Conservation (phyloP, 2,113 vertebrate species). For the Corythornis vintsioides region DNA sequence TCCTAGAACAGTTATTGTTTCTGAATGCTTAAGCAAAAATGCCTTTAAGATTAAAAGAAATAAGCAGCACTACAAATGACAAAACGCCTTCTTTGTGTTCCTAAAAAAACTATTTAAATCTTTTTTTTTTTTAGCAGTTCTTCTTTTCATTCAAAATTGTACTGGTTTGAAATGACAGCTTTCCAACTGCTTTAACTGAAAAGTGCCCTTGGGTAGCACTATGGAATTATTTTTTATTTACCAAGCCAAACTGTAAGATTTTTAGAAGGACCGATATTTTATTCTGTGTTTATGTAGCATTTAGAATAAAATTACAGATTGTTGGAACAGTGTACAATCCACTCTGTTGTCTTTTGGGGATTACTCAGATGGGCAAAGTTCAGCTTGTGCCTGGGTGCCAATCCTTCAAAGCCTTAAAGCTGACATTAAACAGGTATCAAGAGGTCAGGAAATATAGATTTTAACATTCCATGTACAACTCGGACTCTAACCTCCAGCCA, state of each 20-base stretch:
- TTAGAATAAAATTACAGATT: not conserved
- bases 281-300: not conserved
- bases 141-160: conserved; percentile 30
- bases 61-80: not conserved
- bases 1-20: not conserved
- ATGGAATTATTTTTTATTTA: not conserved
- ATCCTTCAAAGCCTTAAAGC: not conserved
- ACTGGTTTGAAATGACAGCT: conserved; percentile 27
- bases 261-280: not conserved
- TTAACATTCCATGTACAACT: not conserved
- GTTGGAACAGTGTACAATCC: not conserved
- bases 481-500: not conserved
- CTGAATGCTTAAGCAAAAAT: conserved; percentile 3
- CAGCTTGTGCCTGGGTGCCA: fast-evolving
- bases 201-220: not conserved
- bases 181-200: not conserved
- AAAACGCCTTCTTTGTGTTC: not conserved
- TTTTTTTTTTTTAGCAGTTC: not conserved
- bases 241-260: not conserved
- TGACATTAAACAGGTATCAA: not conserved
- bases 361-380: not conserved
- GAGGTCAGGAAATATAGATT: not conserved
- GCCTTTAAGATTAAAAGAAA: not conserved
- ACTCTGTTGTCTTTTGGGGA: not conserved
- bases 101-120: not conserved